phyloP scores from a whole-genome alignment of 2,888 invertebrate species.

The Frankliniella intonsa region DNA sequence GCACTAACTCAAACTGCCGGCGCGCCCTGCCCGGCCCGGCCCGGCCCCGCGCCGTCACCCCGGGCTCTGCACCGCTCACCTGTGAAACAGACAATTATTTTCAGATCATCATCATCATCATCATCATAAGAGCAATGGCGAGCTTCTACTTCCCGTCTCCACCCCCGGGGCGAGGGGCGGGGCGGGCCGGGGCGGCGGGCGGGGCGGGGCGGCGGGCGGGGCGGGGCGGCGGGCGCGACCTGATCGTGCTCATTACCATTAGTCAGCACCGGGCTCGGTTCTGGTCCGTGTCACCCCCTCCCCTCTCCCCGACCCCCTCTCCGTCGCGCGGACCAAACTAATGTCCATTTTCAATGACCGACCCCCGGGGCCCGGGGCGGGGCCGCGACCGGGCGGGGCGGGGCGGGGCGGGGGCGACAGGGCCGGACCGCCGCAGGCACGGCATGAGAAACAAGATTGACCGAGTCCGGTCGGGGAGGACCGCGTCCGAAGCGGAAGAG shows the following conservation, averaged over 20 bases:
- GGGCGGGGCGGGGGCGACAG: no score
- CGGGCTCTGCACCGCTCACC: background rate
- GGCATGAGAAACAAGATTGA: background rate
- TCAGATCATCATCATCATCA: background rate
- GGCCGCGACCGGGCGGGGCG: background rate
- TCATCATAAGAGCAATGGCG: background rate
- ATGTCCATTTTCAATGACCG: constrained; percentile 20
- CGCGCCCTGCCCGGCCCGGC: background rate
- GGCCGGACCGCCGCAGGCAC: no score
- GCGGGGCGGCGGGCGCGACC: background rate
- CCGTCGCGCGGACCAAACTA: background rate
- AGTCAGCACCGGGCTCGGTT: background rate
- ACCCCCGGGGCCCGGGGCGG: background rate
- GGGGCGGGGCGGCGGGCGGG: background rate
- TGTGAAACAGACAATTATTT: constrained; percentile 9
- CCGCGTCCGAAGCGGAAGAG: background rate
- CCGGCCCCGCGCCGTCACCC: background rate
- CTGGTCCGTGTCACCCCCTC: no score
- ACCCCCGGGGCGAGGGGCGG: background rate
- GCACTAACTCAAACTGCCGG: background rate
- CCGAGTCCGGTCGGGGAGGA: background rate
- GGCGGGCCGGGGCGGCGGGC: no score
- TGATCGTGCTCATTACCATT: constrained; percentile 26
- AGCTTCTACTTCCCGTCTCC: background rate
- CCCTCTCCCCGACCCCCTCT: background rate